Conservation (phyloP, 2,888 invertebrate species). For the Aproaerema taeniolella region DNA sequence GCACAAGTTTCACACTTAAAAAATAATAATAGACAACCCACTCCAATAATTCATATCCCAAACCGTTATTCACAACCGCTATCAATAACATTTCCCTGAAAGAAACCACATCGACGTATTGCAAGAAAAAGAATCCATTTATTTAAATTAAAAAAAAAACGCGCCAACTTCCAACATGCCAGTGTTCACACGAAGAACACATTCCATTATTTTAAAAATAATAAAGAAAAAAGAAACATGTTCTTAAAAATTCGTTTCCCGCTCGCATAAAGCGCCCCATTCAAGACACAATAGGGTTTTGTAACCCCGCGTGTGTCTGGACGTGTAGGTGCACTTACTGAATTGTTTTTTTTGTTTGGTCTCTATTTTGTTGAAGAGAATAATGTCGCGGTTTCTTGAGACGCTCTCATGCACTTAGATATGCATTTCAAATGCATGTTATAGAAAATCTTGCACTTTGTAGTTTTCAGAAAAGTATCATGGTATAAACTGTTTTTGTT, state of each 20-base stretch:
- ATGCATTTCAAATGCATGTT: too few species aligned
- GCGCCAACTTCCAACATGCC: slow-evolving; percentile 50
- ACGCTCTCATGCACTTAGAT: too few species aligned
- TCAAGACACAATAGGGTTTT: slow-evolving; percentile 65
- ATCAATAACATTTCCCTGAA: slow-evolving; percentile 8
- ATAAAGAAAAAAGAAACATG: slow-evolving; percentile 49
- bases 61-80: too few species aligned
- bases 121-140: slow-evolving; percentile 44
- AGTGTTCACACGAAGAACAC: slow-evolving; percentile 58
- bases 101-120: slow-evolving; percentile 17
- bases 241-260: slow-evolving; percentile 68
- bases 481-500: too few species aligned
- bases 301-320: slow-evolving; percentile 55
- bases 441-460: too few species aligned
- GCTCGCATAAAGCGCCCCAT: slow-evolving; percentile 63
- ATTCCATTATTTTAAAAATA: slow-evolving; percentile 41
- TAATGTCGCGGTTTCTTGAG: slow-evolving; percentile 33
- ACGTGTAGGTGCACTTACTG: slow-evolving; percentile 63
- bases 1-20: too few species aligned
- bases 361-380: slow-evolving; percentile 37
- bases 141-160: slow-evolving; percentile 54
- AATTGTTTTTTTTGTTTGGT: slow-evolving; percentile 59
- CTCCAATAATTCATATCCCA: too few species aligned
- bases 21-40: too few species aligned
- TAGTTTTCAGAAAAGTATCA: too few species aligned